A percentile compares a stretch with the other conserved stretches of the same genome.
These are phyloP conservation scores for Drosophila tanythrix DNA, from an alignment of 2,888 invertebrate genomes.

Conservation along the genomic window DNA sequence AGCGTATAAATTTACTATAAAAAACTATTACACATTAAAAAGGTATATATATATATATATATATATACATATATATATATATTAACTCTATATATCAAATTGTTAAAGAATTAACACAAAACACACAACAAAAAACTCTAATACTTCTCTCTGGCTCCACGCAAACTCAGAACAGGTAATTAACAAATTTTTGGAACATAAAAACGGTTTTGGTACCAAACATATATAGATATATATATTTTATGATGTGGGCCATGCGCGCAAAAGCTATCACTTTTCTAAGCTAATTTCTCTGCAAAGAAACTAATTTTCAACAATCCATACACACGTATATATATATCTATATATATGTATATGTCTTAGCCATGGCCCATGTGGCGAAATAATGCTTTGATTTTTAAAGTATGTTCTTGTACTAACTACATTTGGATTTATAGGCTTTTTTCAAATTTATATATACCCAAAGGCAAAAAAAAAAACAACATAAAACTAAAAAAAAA, in stretches of 20 bases:
- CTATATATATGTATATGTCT: neutral
- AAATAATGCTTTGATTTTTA: constrained; percentile 63
- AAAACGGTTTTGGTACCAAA: constrained; percentile 61
- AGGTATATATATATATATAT: constrained; percentile 26
- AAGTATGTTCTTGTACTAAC: constrained; percentile 42
- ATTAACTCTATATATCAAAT: constrained; percentile 74
- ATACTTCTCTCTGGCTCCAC: constrained; percentile 63
- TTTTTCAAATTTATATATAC: constrained; percentile 76
- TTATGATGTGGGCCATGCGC: constrained; percentile 46
- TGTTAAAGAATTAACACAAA: constrained; percentile 59
- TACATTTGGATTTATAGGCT: constrained; percentile 72
- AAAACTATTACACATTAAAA: constrained; percentile 54
- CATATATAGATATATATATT: constrained; percentile 25
- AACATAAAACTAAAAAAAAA: constrained; percentile 35
- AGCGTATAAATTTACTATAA: constrained; percentile 70
- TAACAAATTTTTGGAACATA: constrained; percentile 34
- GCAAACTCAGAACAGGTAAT: constrained; percentile 58
- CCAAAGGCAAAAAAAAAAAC: constrained; percentile 31
- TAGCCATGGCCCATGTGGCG: constrained; percentile 50
- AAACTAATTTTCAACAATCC: constrained; percentile 23
- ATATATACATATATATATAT: constrained; percentile 39
- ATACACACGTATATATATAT: neutral
- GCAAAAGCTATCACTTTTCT: constrained; percentile 35
- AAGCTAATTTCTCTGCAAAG: constrained; percentile 32
- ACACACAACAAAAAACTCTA: constrained; percentile 36